phyloP scores from a whole-genome alignment of 1,140 invertebrate species.

The Caenorhabditis latens region DNA sequence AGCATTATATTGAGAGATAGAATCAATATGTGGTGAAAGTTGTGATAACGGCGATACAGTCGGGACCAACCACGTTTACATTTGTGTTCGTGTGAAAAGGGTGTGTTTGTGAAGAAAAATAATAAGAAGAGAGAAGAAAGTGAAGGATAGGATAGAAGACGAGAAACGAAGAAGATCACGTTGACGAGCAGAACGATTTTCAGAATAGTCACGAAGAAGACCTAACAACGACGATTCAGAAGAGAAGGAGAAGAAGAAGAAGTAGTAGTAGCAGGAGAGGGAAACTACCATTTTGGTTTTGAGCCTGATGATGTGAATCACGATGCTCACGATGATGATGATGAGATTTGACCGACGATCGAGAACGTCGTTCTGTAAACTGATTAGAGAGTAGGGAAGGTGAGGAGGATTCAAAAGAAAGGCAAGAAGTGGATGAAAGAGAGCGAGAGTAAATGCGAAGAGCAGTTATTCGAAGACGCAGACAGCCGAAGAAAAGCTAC shows the following conservation, averaged over 20 bases:
- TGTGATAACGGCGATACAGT: conserved; percentile 30
- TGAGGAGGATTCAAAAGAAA: conserved; percentile 44
- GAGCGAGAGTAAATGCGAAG: conserved; percentile 15
- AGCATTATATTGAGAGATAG: background rate
- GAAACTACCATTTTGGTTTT: conserved; percentile 49
- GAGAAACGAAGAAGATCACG: background rate
- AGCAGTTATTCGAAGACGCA: conserved; percentile 10
- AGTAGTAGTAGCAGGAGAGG: conserved; percentile 44
- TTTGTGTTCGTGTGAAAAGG: conserved; percentile 14
- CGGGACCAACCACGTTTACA: conserved; percentile 44
- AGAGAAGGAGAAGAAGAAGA: conserved; percentile 2
- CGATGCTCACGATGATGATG: conserved; percentile 52
- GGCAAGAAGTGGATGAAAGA: conserved; percentile 14
- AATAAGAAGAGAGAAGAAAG: background rate
- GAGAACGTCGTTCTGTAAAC: conserved; percentile 56
- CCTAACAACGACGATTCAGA: conserved; percentile 36
- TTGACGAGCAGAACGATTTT: background rate
- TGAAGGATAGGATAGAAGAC: conserved; percentile 41
- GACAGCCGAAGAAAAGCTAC: conserved; percentile 41
- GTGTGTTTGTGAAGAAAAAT: background rate
- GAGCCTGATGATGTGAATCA: conserved; percentile 47
- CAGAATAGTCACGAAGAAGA: conserved; percentile 25
- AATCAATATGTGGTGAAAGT: background rate
- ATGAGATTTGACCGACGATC: conserved; percentile 51
- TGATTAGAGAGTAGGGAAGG: conserved; percentile 46